These are phyloP conservation scores for Atherinomorus stipes DNA, from an alignment of 2,113 vertebrate genomes.

Conservation along the genomic window DNA sequence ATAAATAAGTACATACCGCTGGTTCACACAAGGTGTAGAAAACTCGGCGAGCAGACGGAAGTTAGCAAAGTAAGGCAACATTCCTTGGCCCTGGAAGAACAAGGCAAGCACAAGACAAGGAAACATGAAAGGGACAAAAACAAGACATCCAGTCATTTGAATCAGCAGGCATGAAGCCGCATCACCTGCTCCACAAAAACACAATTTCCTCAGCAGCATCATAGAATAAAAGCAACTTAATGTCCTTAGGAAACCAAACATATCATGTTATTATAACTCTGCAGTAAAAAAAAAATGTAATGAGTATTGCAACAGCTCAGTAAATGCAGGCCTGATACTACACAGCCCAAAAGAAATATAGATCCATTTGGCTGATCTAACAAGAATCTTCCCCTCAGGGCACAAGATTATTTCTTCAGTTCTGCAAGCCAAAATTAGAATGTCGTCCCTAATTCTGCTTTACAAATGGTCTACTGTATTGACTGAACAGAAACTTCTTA, in stretches of 20 bases:
- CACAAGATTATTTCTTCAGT: constrained; percentile 34
- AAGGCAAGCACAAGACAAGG: constrained; percentile 74
- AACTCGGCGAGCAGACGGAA: constrained; percentile 97
- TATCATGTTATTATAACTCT: too few relatives aligned
- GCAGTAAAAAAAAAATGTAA: neutral
- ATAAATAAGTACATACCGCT: constrained; percentile 88
- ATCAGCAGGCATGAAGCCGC: constrained; percentile 12
- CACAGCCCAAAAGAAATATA: constrained; percentile 30
- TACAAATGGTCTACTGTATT: constrained; percentile 15
- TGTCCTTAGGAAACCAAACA: neutral
- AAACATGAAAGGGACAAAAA: constrained; percentile 75
- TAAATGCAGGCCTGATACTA: constrained; percentile 3
- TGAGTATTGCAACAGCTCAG: neutral
- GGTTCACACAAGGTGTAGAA: constrained; percentile 98
- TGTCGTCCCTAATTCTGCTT: constrained; percentile 11
- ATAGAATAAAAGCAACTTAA: neutral
- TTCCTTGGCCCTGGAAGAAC: constrained; percentile 87
- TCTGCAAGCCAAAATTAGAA: constrained; percentile 45
- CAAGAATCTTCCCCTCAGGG: constrained; percentile 33
- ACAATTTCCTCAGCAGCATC: neutral
- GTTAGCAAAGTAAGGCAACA: constrained; percentile 94
- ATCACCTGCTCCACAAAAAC: constrained; percentile 18
- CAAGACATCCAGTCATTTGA: constrained; percentile 32
- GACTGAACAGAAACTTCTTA: constrained; percentile 17
- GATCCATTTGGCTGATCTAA: constrained; percentile 44